A percentile compares a stretch with the other conserved stretches of the same genome.
These are phyloP conservation scores for Hirtodrosophila cameraria DNA, from an alignment of 2,888 invertebrate species.

Conservation along the genomic window DNA sequence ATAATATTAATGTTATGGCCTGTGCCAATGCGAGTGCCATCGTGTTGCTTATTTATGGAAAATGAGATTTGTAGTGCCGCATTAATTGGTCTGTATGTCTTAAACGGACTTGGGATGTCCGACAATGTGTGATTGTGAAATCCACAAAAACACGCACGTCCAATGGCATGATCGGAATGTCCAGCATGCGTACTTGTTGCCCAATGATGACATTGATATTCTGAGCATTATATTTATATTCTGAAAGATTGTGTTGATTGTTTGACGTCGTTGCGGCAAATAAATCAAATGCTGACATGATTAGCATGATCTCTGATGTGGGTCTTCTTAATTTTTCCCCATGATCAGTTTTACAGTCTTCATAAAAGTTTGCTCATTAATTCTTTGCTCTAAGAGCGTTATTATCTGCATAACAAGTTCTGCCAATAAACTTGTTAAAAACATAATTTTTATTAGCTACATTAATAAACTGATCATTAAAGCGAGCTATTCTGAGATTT, in stretches of 20 bases:
- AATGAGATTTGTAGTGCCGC: slow-evolving; percentile 61
- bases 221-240: slow-evolving; percentile 1
- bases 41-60: slow-evolving; percentile 62
- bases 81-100: slow-evolving; percentile 41
- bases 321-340: slow-evolving; percentile 9
- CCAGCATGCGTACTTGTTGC: slow-evolving; percentile 36
- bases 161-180: slow-evolving; percentile 60
- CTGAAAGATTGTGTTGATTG: slow-evolving; percentile 12
- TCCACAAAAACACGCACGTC: slow-evolving; percentile 30
- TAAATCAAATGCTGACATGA: slow-evolving; percentile 44
- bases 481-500: too few relatives aligned
- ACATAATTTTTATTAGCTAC: slow-evolving; percentile 5
- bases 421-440: too few relatives aligned
- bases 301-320: slow-evolving; percentile 34
- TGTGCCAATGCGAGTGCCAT: slow-evolving; percentile 43
- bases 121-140: slow-evolving; percentile 12
- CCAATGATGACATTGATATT: slow-evolving; percentile 63
- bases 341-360: slow-evolving; percentile 24
- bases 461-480: not conserved
- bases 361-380: slow-evolving; percentile 29
- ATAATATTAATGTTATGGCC: slow-evolving; percentile 48
- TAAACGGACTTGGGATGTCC: not conserved
- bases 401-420: slow-evolving; percentile 38
- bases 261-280: slow-evolving; percentile 8
- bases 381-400: slow-evolving; percentile 25